These are phyloP conservation scores for Malthinus seriepunctatus DNA, from an alignment of 2,888 invertebrate species.

Conservation along the genomic window DNA sequence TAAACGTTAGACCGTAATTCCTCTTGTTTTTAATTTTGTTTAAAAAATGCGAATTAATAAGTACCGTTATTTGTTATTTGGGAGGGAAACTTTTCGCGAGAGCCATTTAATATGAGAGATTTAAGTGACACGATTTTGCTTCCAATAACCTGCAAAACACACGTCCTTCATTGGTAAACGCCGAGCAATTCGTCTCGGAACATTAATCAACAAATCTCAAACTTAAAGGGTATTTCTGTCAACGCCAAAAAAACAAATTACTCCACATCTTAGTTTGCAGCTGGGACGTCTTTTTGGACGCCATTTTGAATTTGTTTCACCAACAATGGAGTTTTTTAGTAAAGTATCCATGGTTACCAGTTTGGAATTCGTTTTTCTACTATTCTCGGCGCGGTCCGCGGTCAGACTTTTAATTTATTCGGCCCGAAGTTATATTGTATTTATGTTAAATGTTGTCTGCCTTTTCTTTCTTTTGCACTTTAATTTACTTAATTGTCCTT, in stretches of 20 bases:
- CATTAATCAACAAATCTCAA: conserved; percentile 50
- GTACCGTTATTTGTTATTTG: no score
- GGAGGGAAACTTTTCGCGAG: no score
- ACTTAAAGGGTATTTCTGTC: conserved; percentile 50
- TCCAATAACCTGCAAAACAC: no score
- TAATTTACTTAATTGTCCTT: neutral
- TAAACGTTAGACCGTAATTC: no score
- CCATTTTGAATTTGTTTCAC: conserved; percentile 53
- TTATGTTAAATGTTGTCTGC: conserved; percentile 47
- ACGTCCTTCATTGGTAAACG: conserved; percentile 44
- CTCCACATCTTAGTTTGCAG: conserved; percentile 47
- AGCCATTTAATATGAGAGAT: no score
- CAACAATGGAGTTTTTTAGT: conserved; percentile 50
- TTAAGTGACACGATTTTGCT: no score
- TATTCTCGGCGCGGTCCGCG: conserved; percentile 38
- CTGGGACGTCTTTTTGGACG: conserved; percentile 45
- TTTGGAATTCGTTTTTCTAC: conserved; percentile 48
- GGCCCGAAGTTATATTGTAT: conserved; percentile 46
- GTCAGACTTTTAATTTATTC: conserved; percentile 48
- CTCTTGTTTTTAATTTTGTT: no score
- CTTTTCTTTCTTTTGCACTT: conserved; percentile 37
- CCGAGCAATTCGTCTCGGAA: conserved; percentile 46
- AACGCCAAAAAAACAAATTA: conserved; percentile 50
- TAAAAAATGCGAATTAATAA: no score
- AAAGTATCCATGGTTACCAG: conserved; percentile 47